phyloP scores from a whole-genome alignment of 2,797 vertebrate genomes.

The Hirundo rustica region DNA sequence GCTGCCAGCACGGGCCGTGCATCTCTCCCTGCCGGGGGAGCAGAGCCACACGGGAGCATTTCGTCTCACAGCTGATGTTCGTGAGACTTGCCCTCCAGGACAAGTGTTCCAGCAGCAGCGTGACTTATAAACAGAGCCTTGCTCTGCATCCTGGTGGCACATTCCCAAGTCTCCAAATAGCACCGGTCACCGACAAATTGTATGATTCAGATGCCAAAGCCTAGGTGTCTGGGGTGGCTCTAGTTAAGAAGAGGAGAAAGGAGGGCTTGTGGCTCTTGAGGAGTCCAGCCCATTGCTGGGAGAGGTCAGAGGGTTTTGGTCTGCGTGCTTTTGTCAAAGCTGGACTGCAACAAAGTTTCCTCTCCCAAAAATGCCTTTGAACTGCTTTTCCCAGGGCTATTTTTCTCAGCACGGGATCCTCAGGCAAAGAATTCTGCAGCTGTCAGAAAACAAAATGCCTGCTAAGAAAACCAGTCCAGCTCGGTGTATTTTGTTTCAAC shows the following conservation, averaged over 20 bases:
- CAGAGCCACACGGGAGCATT: background rate
- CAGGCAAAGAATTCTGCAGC: background rate
- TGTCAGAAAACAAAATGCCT: background rate
- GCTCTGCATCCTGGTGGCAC: background rate
- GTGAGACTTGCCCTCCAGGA: background rate
- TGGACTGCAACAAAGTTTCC: background rate
- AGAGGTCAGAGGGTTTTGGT: background rate
- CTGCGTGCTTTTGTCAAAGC: background rate
- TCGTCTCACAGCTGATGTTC: background rate
- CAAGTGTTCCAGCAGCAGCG: background rate
- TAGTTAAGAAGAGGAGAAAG: background rate
- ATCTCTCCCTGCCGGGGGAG: background rate
- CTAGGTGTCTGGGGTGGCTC: background rate
- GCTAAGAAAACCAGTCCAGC: background rate
- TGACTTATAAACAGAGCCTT: background rate
- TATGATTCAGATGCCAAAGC: background rate
- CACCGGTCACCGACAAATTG: background rate
- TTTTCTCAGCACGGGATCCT: background rate
- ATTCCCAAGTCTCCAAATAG: background rate
- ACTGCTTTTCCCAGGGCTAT: background rate
- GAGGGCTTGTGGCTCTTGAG: background rate
- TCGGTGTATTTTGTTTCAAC: background rate
- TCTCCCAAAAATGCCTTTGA: background rate
- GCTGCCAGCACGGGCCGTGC: fast-evolving
- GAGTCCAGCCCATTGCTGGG: background rate